phyloP scores from a whole-genome alignment of 2,113 vertebrate species.

The Ptyas mucosa region DNA sequence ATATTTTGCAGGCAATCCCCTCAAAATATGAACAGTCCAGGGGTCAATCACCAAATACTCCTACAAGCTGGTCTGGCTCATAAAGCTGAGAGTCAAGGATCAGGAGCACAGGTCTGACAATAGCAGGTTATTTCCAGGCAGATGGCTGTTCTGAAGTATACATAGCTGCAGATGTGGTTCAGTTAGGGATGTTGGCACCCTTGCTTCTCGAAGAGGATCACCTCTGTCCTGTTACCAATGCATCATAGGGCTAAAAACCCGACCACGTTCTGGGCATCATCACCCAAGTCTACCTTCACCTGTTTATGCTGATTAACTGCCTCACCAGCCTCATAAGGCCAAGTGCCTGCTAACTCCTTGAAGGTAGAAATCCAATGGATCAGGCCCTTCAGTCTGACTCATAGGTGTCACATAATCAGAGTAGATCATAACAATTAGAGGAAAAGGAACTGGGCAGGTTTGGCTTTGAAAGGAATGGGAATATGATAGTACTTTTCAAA shows the following conservation, averaged over 20 bases:
- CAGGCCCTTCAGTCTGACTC: not conserved
- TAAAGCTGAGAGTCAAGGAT: not conserved
- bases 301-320: not conserved
- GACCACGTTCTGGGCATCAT: not conserved
- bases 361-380: not conserved
- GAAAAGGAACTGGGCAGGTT: not conserved
- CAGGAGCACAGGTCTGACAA: not conserved
- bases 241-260: not conserved
- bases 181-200: not conserved
- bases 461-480: not conserved
- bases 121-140: not conserved
- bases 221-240: not conserved
- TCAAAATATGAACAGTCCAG: not conserved
- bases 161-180: not conserved
- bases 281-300: not conserved
- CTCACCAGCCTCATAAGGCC: not conserved
- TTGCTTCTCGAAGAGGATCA: not conserved
- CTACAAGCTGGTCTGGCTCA: not conserved
- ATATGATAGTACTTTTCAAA: not conserved
- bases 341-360: not conserved
- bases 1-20: not conserved
- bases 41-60: not conserved
- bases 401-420: not conserved
- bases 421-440: not conserved
- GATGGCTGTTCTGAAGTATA: not conserved